Evolutionary conservation across 1,140 invertebrate species (phyloP), one percentile per base, ranked within the genome.

Genomic region (Vanessa tameamea): DNA sequence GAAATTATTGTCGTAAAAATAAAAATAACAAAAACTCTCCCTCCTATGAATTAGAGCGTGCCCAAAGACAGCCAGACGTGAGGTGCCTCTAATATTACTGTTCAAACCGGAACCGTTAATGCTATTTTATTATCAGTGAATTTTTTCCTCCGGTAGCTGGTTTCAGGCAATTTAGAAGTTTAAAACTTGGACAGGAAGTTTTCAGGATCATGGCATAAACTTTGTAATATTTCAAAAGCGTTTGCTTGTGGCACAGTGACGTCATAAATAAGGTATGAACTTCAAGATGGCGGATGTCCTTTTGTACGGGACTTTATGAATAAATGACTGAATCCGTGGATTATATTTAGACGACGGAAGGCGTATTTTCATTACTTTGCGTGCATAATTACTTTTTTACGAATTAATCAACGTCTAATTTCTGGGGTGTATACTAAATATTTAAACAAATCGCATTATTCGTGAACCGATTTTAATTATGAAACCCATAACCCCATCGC

Each of bases 51-150:
- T 66, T 72, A 14, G 3, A 16, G 16, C 64, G 14, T 8, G 26
- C 31, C 23, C 23, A 15, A 50, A 26, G 57, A 48, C 57, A 47
- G 23, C 20, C 31, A 26, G 43, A 75, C 73, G 73, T 75, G 73
- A 75, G 11, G 12, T 53, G 73, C 73, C 55, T 75, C 50, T 75
- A 14, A 71, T 71, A 75, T 75, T 63, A 26, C 53, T 37, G 64
- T 71, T 64, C 59, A 50, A 15, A 12, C 6, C 23, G 6, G 69
- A 64, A 64, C 73, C 55, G 64, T 66, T 75, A 75, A 75, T 71
- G 64, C 64, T 71, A 67, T 75, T 75, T 75, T 75, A 75, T 71
- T 71, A 75, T 26, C 48, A 50, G 73, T 59, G 67, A 64, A 63
- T 64, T 74, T 64, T 59, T 69, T 61, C 43, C 57, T 31, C 47